Evolutionary conservation across 2,888 invertebrate species (phyloP), one percentile per base, ranked within the genome.

Genomic region (Agrochola litura): DNA sequence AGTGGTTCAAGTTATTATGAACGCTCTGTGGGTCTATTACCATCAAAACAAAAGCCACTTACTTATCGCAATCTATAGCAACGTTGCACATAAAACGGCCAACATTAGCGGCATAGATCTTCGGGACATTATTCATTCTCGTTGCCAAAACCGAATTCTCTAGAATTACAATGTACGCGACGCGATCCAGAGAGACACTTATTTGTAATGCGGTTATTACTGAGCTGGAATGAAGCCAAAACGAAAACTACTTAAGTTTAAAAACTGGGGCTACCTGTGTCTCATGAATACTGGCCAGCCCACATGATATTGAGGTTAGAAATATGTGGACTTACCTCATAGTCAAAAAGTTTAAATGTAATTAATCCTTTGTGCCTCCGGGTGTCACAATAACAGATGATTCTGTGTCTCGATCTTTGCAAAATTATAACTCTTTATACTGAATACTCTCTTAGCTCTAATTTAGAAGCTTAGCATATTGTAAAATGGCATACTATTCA

Each of bases 151-250:
- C 84, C 80, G 83, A 89, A 89, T 88, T 86, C 83, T 63, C 83
- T 81, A 86, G 87, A 88, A 89, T 88, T 88, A 88, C 88, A 87
- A 90, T 89, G 88, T 91, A 91, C 88, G 90, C 88, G 90, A 81
- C 77, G 76, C 78, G 87, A 89, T 88, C 83, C 87, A 77, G 83
- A 84, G 88, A 90, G 92, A 92, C 91, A 91, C 93, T 93, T 93
- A 92, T 93, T 92, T 92, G 93, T 94, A 92, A 94, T 91, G 91
- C 89, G 89, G 91, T 94, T 93, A 93, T 94, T 93, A 92, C 92
- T 86, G 86, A 86, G 88, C 87, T 95, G 95, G 95, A 92, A 88
- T 73, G 63, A 37, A 75, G 94, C 95, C 95, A 95, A 86, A 81
- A 89, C 76, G 86, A 89, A 89, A 91, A 91, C 90, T 92, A 92